Conservation (phyloP, 1,140 invertebrate species). For the Lasaia peninsularis region DNA sequence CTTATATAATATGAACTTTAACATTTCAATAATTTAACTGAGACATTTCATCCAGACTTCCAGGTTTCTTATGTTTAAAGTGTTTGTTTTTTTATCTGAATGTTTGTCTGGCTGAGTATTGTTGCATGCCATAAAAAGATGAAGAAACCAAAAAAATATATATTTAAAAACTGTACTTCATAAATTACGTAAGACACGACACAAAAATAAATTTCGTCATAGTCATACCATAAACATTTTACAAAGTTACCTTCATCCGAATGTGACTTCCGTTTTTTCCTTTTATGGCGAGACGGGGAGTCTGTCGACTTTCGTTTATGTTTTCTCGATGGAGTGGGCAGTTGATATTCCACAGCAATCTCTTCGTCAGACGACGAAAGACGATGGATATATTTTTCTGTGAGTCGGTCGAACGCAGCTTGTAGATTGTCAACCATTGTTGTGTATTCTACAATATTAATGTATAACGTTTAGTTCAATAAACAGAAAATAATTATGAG, state of each 20-base stretch:
- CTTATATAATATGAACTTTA: too few relatives aligned
- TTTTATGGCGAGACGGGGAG: constrained; percentile 55
- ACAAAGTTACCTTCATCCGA: constrained; percentile 39
- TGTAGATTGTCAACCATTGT: constrained; percentile 91
- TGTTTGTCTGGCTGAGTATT: too few relatives aligned
- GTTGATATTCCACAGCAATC: constrained; percentile 81
- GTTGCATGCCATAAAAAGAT: too few relatives aligned
- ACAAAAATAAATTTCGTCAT: too few relatives aligned
- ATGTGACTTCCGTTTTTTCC: constrained; percentile 60
- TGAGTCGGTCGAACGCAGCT: constrained; percentile 86
- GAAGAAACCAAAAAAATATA: too few relatives aligned
- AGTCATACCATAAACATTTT: not conserved
- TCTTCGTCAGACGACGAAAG: constrained; percentile 88
- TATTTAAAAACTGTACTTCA: too few relatives aligned
- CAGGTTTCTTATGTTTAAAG: too few relatives aligned
- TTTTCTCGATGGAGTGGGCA: constrained; percentile 74
- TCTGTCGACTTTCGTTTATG: constrained; percentile 63
- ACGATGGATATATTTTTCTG: constrained; percentile 88
- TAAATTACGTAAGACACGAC: too few relatives aligned
- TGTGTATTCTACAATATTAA: constrained; percentile 85
- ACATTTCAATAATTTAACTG: too few relatives aligned
- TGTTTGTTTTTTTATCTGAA: too few relatives aligned
- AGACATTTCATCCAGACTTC: too few relatives aligned
- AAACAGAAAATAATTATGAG: not conserved
- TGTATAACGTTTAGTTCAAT: not conserved